Percentiles rank a stretch among this genome's conserved stretches.
Conservation (phyloP, 1,140 invertebrate species). For the Sinella curviseta region DNA sequence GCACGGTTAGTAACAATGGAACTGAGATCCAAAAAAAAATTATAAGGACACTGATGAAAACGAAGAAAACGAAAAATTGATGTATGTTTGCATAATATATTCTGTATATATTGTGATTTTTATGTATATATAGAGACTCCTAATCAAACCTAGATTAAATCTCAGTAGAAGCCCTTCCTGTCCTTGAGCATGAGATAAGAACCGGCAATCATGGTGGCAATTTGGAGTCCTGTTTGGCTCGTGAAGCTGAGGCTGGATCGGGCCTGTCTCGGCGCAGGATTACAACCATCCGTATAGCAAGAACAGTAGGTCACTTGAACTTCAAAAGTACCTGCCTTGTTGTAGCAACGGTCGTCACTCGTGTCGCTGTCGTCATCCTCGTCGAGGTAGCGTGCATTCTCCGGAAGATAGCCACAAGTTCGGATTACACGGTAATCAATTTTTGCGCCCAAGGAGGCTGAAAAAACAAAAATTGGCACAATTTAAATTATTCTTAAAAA, state of each 20-base stretch:
- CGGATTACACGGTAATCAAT: conserved; percentile 28
- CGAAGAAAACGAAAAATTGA: no score
- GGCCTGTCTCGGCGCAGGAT: conserved; percentile 51
- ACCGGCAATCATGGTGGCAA: conserved; percentile 1
- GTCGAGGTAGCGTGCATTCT: not conserved
- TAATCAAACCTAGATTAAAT: no score
- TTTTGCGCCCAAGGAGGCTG: conserved; percentile 26
- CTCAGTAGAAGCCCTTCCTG: conserved; percentile 6
- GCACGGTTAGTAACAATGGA: no score
- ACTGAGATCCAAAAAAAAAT: no score
- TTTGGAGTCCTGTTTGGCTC: not conserved
- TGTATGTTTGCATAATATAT: no score
- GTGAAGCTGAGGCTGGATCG: not conserved
- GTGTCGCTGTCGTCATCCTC: conserved; percentile 18
- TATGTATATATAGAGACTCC: no score
- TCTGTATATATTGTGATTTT: no score
- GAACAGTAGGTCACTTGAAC: conserved; percentile 72
- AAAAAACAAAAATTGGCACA: not conserved
- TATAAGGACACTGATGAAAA: no score
- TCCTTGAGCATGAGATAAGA: conserved; percentile 23
- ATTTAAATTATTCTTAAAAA: not conserved
- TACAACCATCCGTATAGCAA: conserved; percentile 73
- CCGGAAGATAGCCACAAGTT: conserved; percentile 30
- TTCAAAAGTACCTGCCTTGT: conserved; percentile 69
- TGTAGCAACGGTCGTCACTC: conserved; percentile 42